Percentiles rank a stretch among this genome's conserved stretches.
Evolutionary conservation across 2,888 invertebrate species (phyloP).

Genomic region (Tipula vernalis): DNA sequence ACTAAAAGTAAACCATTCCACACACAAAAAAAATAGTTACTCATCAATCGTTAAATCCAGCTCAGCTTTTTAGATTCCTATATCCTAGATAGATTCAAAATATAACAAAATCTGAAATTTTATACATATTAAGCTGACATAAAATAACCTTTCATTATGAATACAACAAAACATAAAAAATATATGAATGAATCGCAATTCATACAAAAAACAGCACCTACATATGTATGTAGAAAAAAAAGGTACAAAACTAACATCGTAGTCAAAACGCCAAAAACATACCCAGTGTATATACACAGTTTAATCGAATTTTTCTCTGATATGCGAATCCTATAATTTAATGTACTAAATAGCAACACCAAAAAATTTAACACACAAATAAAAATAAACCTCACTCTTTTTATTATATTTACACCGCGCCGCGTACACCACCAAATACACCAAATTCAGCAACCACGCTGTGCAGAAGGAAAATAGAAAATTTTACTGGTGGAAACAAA

Average conservation of each 20-base stretch:
- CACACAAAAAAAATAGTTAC: no score
- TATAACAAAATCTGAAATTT: not conserved
- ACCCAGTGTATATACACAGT: not conserved
- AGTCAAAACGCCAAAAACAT: not conserved
- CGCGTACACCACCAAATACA: not conserved
- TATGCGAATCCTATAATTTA: not conserved
- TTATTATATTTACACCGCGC: not conserved
- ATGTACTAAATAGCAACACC: not conserved
- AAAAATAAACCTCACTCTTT: not conserved
- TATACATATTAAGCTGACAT: not conserved
- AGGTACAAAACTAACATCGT: not conserved
- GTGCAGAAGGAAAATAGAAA: not conserved
- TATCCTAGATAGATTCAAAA: not conserved
- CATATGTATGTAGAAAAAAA: not conserved
- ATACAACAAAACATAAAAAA: not conserved
- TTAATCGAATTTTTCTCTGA: not conserved
- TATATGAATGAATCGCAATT: not conserved
- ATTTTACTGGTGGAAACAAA: not conserved
- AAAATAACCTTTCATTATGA: not conserved
- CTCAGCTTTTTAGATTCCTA: not conserved
- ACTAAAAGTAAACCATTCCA: no score
- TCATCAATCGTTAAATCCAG: not conserved
- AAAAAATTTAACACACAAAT: not conserved
- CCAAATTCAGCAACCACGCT: not conserved
- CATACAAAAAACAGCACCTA: not conserved